These are phyloP conservation scores for Aphaenogaster ashmeadi DNA, from an alignment of 1,140 invertebrate genomes.

Conservation along the genomic window DNA sequence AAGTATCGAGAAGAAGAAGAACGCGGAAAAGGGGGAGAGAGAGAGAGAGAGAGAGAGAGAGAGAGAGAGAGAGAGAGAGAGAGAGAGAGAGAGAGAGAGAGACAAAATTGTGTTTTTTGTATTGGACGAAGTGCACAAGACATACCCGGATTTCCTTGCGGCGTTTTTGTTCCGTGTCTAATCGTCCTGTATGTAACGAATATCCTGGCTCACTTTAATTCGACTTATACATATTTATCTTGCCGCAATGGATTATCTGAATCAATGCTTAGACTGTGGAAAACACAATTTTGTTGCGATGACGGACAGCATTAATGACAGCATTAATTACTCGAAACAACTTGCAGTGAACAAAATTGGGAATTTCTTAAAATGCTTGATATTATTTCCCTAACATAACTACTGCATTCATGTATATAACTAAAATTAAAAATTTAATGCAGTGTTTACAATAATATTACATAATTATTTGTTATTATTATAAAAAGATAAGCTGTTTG, in stretches of 20 bases:
- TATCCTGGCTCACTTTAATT: background rate
- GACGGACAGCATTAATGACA: background rate
- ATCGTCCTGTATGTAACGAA: conserved; percentile 16
- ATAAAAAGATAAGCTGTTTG: background rate
- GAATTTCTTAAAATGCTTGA: background rate
- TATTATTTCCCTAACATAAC: background rate
- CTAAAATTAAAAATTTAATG: background rate
- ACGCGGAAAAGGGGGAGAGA: background rate
- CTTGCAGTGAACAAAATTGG: background rate
- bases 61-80: conserved; percentile 14
- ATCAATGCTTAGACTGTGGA: background rate
- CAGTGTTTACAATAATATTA: background rate
- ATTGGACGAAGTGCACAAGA: background rate
- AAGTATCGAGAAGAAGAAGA: conserved; percentile 6
- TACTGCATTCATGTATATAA: background rate
- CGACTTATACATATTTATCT: background rate
- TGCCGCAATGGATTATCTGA: background rate
- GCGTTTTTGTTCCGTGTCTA: background rate
- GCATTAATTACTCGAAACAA: background rate
- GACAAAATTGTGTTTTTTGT: conserved; percentile 34
- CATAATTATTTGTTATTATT: background rate
- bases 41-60: background rate
- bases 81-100: background rate
- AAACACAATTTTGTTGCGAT: background rate
- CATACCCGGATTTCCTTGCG: conserved; percentile 61